Conservation (phyloP, 2,888 invertebrate genomes). For the Bombylius major region DNA sequence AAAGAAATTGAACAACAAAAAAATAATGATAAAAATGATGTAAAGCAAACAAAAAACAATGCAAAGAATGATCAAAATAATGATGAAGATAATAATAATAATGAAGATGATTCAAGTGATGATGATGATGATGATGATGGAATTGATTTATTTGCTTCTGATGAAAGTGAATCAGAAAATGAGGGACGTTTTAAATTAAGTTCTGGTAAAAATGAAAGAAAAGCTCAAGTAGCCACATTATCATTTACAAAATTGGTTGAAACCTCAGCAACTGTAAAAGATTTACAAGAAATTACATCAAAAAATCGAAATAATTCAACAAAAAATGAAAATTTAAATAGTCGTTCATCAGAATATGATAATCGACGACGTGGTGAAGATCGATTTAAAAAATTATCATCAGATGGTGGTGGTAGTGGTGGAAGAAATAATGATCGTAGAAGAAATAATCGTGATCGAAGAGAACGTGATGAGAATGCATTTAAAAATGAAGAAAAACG, state of each 20-base stretch:
- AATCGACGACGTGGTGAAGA: constrained; percentile 1
- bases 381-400: constrained; percentile 1
- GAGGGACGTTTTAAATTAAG: constrained; percentile 18
- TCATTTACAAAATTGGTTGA: constrained; percentile 16
- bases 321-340: background rate
- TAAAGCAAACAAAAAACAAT: too few relatives aligned
- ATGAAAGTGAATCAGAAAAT: constrained; percentile 20
- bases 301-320: background rate
- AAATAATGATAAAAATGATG: constrained; percentile 7
- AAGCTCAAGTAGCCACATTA: constrained; percentile 10
- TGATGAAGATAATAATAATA: constrained; percentile 11
- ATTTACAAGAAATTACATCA: constrained; percentile 12
- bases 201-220: constrained; percentile 12
- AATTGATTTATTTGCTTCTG: constrained; percentile 18
- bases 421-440: background rate
- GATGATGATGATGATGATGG: constrained; percentile 16
- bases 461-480: constrained; percentile 5
- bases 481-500: constrained; percentile 2
- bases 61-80: constrained; percentile 4
- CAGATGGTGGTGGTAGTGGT: too few relatives aligned
- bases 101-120: constrained; percentile 10
- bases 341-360: background rate
- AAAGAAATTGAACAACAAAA: constrained; percentile 11
- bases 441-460: background rate
- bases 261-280: constrained; percentile 9